Conservation (phyloP, 2,113 vertebrate species). For the Macroglossus sobrinus region DNA sequence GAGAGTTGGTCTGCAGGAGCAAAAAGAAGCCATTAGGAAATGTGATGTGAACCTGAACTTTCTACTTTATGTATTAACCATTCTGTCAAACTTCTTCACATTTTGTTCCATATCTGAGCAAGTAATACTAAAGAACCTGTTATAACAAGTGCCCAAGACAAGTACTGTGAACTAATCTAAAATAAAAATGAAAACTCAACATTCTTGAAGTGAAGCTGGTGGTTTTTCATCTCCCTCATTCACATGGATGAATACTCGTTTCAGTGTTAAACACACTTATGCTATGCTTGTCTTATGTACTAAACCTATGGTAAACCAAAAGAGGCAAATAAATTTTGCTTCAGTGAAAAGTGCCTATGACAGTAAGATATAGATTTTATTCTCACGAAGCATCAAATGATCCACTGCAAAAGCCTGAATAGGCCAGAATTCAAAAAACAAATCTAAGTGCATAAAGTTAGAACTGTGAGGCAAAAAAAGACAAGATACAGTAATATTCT, state of each 20-base stretch:
- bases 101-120: neutral
- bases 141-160: neutral
- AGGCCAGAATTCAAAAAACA: neutral
- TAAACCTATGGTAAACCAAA: neutral
- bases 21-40: neutral
- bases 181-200: neutral
- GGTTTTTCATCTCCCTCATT: neutral
- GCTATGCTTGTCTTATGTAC: neutral
- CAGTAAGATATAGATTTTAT: conserved; percentile 7
- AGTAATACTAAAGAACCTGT: conserved; percentile 2
- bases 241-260: neutral
- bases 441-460: conserved; percentile 16
- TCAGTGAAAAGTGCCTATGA: conserved; percentile 10
- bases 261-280: neutral
- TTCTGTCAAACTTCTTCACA: neutral
- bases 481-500: neutral
- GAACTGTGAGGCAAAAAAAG: neutral
- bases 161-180: neutral
- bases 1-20: neutral
- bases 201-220: neutral
- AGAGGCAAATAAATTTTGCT: neutral
- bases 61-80: neutral
- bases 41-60: neutral
- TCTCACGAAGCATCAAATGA: conserved; percentile 17
- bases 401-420: neutral